Evolutionary conservation across 1,140 invertebrate genomes (phyloP).

Genomic region (Augochlora pura): DNA sequence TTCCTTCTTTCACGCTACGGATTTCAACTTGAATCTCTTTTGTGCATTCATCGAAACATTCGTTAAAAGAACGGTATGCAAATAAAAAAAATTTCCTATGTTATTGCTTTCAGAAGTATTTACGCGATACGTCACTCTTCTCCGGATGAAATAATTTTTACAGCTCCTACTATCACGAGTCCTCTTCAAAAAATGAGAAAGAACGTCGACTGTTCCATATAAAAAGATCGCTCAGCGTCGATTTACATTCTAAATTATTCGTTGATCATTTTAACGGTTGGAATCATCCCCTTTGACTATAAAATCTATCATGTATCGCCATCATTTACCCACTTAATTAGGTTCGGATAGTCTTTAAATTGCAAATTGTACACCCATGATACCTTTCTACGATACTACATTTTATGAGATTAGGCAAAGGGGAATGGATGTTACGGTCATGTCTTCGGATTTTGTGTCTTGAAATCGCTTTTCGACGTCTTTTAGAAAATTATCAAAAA

Average conservation of each 20-base stretch:
- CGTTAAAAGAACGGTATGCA: background rate
- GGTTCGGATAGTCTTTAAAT: background rate
- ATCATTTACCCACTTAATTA: background rate
- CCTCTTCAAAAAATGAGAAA: background rate
- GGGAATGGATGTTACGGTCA: slow-evolving; percentile 9
- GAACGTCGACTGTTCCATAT: background rate
- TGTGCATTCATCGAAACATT: background rate
- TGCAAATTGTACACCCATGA: background rate
- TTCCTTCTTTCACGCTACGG: background rate
- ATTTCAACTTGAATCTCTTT: background rate
- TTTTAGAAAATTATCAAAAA: slow-evolving; percentile 48
- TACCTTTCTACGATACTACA: background rate
- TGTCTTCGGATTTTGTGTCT: background rate
- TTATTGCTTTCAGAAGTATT: slow-evolving; percentile 29
- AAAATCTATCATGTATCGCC: background rate
- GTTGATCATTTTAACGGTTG: slow-evolving; percentile 2
- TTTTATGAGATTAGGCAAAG: background rate
- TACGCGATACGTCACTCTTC: slow-evolving; percentile 7
- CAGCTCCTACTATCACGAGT: background rate
- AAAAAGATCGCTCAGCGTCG: background rate
- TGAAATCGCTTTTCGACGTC: slow-evolving; percentile 7
- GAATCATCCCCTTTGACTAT: background rate
- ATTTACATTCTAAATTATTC: slow-evolving; percentile 36
- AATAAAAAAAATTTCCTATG: background rate
- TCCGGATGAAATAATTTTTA: background rate